Conservation (phyloP, 2,113 vertebrate species). For the Poeciliopsis turrubarensis region DNA sequence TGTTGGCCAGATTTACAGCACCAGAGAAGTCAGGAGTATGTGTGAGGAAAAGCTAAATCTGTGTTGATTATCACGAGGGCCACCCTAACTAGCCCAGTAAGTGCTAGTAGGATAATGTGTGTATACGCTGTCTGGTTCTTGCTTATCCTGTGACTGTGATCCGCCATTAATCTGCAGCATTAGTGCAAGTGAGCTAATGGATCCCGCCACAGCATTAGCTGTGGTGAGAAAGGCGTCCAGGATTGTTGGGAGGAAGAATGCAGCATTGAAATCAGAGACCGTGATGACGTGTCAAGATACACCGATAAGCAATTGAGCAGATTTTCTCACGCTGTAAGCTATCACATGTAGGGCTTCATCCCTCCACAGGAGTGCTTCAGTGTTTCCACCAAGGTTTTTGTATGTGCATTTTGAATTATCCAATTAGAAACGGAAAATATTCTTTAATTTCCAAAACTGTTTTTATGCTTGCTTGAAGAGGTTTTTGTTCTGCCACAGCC, state of each 20-base stretch:
- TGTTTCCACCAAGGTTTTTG: neutral
- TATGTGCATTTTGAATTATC: too few relatives aligned
- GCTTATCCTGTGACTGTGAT: constrained; percentile 64
- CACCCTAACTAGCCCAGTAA: constrained; percentile 40
- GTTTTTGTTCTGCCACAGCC: too few relatives aligned
- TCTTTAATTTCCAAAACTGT: too few relatives aligned
- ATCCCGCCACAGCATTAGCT: constrained; percentile 51
- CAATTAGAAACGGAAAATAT: too few relatives aligned
- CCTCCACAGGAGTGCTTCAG: constrained; percentile 1
- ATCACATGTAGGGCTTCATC: neutral
- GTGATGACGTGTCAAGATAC: constrained; percentile 14
- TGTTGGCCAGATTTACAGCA: constrained; percentile 73
- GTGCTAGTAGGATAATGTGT: constrained; percentile 44
- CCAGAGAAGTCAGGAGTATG: constrained; percentile 45
- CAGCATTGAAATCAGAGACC: constrained; percentile 23
- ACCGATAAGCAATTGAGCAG: constrained; percentile 11
- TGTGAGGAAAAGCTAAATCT: constrained; percentile 32
- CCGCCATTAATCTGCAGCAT: constrained; percentile 67
- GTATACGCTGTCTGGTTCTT: constrained; percentile 41
- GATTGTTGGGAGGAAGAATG: constrained; percentile 24
- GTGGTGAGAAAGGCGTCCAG: neutral
- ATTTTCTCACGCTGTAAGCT: constrained; percentile 5
- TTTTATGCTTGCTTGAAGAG: too few relatives aligned
- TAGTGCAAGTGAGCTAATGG: constrained; percentile 66
- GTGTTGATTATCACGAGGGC: constrained; percentile 57